Conservation (phyloP, 2,797 vertebrate genomes). For the Clarias laeviceps region DNA sequence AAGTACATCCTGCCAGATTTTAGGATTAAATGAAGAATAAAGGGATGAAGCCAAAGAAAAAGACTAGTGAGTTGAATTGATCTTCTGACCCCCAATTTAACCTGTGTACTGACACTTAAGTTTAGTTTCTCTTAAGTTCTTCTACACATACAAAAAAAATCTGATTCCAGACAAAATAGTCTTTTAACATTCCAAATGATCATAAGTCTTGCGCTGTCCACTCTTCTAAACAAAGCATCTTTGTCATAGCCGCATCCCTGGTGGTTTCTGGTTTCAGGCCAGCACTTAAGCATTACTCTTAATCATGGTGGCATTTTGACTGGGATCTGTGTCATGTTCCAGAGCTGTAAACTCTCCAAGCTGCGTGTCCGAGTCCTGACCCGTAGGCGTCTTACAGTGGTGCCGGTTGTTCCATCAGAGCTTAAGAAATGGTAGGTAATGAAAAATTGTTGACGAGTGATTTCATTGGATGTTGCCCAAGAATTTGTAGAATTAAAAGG, state of each 20-base stretch:
- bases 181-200: constrained; percentile 5
- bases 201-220: constrained; percentile 33
- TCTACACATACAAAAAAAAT: constrained; percentile 22
- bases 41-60: too few species aligned
- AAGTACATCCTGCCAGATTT: too few species aligned
- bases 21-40: too few species aligned
- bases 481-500: constrained; percentile 55
- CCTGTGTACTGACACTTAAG: not conserved
- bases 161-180: constrained; percentile 3
- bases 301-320: constrained; percentile 52
- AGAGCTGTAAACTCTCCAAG: constrained; percentile 21
- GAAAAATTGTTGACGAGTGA: constrained; percentile 54
- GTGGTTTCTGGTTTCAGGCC: constrained; percentile 33
- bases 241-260: constrained; percentile 15
- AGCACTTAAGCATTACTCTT: constrained; percentile 46
- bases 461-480: constrained; percentile 49
- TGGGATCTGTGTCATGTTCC: constrained; percentile 30
- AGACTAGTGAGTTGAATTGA: too few species aligned
- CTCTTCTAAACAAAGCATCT: constrained; percentile 41
- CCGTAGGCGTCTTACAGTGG: constrained; percentile 30
- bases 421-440: constrained; percentile 51
- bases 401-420: constrained; percentile 27
- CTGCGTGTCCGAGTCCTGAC: constrained; percentile 33
- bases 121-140: not conserved
- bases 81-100: not conserved